These are phyloP conservation scores for Parnassius smintheus DNA, from an alignment of 2,888 invertebrate species.

Conservation along the genomic window DNA sequence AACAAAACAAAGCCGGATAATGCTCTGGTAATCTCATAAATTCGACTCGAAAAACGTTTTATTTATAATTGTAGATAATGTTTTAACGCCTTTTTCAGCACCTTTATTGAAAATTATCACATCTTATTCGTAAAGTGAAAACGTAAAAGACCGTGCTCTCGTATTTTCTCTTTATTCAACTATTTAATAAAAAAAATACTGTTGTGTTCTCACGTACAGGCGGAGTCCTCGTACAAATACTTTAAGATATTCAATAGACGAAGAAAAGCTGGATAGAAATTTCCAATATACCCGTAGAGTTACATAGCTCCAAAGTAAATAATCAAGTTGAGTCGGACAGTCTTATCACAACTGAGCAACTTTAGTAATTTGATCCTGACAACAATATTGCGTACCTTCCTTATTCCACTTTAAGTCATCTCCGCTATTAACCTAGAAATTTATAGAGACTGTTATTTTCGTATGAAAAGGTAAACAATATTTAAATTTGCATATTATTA, in stretches of 20 bases:
- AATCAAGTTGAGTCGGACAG: slow-evolving; percentile 9
- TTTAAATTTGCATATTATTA: too few relatives aligned
- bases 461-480: too few relatives aligned
- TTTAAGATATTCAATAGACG: slow-evolving; percentile 18
- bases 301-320: slow-evolving; percentile 9
- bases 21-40: too few relatives aligned
- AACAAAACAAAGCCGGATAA: too few relatives aligned
- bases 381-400: slow-evolving; percentile 10
- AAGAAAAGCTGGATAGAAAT: slow-evolving; percentile 39
- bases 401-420: background rate
- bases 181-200: slow-evolving; percentile 2
- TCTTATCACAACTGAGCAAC: slow-evolving; percentile 17
- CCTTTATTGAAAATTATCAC: too few relatives aligned
- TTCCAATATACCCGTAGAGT: slow-evolving; percentile 10
- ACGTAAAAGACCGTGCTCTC: too few relatives aligned
- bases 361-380: slow-evolving; percentile 16
- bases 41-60: too few relatives aligned
- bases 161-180: too few relatives aligned
- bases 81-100: too few relatives aligned
- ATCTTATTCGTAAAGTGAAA: too few relatives aligned
- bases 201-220: background rate
- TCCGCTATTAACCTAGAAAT: background rate
- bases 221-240: slow-evolving; percentile 16
- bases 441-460: background rate
- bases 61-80: too few relatives aligned